These are phyloP conservation scores for Plebejus argus DNA, from an alignment of 2,888 invertebrate species.

Conservation along the genomic window DNA sequence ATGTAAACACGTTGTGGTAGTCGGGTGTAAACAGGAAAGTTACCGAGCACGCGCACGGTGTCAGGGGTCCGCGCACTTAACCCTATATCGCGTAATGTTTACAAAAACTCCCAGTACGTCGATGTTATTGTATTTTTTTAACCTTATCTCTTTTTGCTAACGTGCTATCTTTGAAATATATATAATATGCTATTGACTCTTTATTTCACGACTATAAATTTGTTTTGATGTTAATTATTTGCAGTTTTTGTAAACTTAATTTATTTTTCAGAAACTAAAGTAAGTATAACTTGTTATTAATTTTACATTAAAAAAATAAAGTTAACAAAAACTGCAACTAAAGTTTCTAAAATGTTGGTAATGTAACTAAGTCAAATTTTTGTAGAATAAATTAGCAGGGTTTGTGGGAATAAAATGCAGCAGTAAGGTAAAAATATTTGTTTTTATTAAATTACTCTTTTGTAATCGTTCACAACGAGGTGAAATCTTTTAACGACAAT, in stretches of 20 bases:
- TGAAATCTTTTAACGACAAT: constrained; percentile 78
- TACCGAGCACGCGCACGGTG: constrained; percentile 61
- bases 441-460: constrained; percentile 74
- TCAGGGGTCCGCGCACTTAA: constrained; percentile 65
- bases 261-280: background rate
- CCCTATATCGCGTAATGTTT: constrained; percentile 51
- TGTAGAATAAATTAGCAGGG: constrained; percentile 12
- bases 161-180: background rate
- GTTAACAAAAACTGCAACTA: too few species aligned
- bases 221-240: background rate
- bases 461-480: constrained; percentile 64
- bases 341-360: background rate
- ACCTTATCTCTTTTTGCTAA: background rate
- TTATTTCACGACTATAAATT: background rate
- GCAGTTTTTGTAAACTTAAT: background rate
- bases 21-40: constrained; percentile 66
- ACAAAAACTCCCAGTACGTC: constrained; percentile 40
- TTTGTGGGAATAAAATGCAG: constrained; percentile 63
- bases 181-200: constrained; percentile 3
- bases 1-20: constrained; percentile 7
- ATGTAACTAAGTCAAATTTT: background rate
- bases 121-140: constrained; percentile 24
- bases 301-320: too few species aligned
- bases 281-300: too few species aligned
- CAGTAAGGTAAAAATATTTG: constrained; percentile 61